phyloP scores from a whole-genome alignment of 2,797 vertebrate genomes.

The Coccyzus lansbergi region DNA sequence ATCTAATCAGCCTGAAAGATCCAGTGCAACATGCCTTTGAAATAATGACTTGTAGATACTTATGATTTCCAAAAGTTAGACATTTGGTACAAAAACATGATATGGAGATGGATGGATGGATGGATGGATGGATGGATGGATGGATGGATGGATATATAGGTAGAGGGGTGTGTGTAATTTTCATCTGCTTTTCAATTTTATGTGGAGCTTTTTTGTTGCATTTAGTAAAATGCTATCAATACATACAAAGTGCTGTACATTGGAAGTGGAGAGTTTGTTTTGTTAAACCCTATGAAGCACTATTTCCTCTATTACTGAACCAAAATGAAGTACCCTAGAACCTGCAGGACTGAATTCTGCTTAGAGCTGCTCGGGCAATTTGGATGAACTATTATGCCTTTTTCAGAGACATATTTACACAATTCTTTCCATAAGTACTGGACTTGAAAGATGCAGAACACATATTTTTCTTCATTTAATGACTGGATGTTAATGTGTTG shows the following conservation, averaged over 20 bases:
- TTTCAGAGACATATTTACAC: background rate
- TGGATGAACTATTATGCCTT: background rate
- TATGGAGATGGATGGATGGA: background rate
- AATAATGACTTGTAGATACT: background rate
- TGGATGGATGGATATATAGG: too few relatives aligned
- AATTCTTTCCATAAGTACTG: background rate
- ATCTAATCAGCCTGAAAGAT: background rate
- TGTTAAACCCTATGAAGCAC: background rate
- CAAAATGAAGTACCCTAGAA: background rate
- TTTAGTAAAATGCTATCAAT: background rate
- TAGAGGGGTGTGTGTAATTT: background rate
- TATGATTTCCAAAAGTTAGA: background rate
- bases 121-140: too few relatives aligned
- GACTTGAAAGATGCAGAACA: background rate
- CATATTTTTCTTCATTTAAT: background rate
- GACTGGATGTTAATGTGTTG: background rate
- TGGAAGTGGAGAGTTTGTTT: background rate
- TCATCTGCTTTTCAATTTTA: background rate
- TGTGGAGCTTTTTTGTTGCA: background rate
- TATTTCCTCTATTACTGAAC: background rate
- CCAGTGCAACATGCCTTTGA: background rate
- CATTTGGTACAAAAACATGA: background rate
- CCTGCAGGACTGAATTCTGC: background rate
- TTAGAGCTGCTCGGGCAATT: background rate
- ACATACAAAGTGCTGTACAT: background rate